Percentiles rank a stretch among this genome's conserved stretches.
Evolutionary conservation across 2,113 vertebrate species (phyloP).

Genomic region (Zootoca vivipara): DNA sequence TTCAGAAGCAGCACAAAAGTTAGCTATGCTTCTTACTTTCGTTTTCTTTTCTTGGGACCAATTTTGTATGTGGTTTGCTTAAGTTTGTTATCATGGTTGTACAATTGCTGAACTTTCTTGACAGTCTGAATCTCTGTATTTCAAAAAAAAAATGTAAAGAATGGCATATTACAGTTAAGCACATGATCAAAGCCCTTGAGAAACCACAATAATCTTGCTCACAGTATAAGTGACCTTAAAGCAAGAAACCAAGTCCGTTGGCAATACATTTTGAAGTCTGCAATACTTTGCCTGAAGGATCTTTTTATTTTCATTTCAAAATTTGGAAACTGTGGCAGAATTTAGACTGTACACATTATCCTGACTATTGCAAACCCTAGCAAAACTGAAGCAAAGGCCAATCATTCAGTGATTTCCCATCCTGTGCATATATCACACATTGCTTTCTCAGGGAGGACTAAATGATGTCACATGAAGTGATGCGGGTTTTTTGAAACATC

Average conservation of each 20-base stretch:
- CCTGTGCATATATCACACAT: no score
- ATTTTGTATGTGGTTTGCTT: conserved; percentile 39
- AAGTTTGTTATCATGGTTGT: conserved; percentile 4
- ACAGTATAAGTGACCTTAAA: background rate
- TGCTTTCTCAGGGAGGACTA: no score
- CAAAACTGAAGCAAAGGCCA: background rate
- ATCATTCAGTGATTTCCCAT: background rate
- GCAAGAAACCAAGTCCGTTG: no score
- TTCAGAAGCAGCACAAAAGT: background rate
- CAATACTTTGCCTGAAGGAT: background rate
- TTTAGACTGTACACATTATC: background rate
- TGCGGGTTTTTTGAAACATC: no score
- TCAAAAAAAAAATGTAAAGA: background rate
- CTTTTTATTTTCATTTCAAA: background rate
- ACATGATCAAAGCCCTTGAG: background rate
- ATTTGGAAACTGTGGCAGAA: background rate
- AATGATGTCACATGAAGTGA: no score
- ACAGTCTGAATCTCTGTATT: background rate
- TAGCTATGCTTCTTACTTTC: background rate
- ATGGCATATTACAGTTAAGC: background rate
- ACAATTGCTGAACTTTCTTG: conserved; percentile 40
- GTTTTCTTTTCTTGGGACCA: background rate
- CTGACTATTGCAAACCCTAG: background rate
- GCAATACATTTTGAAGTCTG: background rate
- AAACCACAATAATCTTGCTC: background rate